These are phyloP conservation scores for Matsumyia berberina DNA, from an alignment of 2,888 invertebrate genomes.

Conservation along the genomic window DNA sequence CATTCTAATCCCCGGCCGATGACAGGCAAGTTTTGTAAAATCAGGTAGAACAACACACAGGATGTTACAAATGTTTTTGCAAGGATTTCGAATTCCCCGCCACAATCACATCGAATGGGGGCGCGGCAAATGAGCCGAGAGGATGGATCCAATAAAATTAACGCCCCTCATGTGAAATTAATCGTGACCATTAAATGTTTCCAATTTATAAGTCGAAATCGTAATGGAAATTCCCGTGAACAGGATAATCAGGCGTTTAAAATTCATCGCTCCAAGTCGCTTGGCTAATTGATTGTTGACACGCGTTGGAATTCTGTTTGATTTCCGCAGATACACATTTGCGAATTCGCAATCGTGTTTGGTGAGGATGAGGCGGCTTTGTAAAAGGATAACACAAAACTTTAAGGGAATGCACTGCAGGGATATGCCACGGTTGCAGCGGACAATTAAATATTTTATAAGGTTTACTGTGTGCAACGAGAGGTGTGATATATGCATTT, in stretches of 20 bases:
- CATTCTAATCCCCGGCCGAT: background rate
- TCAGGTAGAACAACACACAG: background rate
- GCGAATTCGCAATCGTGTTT: slow-evolving; percentile 13
- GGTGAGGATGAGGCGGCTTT: no score
- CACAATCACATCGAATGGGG: background rate
- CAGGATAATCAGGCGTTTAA: background rate
- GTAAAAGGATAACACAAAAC: background rate
- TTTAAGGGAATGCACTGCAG: background rate
- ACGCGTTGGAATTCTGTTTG: slow-evolving; percentile 4
- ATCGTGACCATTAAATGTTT: background rate
- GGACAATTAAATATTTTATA: slow-evolving; percentile 51
- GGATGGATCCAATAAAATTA: background rate
- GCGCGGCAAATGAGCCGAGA: background rate
- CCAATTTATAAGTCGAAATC: no score
- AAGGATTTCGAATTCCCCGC: background rate
- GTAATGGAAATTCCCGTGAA: no score
- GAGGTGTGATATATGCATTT: slow-evolving; percentile 54
- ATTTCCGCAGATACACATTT: slow-evolving; percentile 6
- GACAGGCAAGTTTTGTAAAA: background rate
- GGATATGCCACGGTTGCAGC: background rate
- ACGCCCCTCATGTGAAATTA: background rate
- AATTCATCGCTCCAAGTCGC: slow-evolving; percentile 19
- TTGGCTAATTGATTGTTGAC: slow-evolving; percentile 35
- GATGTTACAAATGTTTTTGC: background rate
- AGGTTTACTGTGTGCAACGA: slow-evolving; percentile 23